phyloP scores from a whole-genome alignment of 2,888 invertebrate genomes.

The Himalopsyche tibetana region DNA sequence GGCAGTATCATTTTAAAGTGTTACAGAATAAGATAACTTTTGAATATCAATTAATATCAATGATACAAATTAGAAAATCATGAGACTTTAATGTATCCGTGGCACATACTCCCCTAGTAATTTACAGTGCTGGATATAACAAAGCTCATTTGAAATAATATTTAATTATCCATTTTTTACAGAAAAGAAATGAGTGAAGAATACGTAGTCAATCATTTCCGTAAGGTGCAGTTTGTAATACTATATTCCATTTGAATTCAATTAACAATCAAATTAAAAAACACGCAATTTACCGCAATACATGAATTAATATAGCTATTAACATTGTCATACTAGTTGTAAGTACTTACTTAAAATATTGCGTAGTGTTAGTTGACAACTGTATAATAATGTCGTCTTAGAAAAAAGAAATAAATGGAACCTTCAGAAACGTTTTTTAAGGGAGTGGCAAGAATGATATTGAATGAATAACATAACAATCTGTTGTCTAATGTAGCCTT shows the following conservation, averaged over 20 bases:
- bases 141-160: background rate
- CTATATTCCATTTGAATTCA: constrained; percentile 36
- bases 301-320: constrained; percentile 51
- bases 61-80: too few relatives aligned
- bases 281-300: constrained; percentile 58
- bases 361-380: constrained; percentile 19
- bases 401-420: constrained; percentile 24
- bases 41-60: too few relatives aligned
- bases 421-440: constrained; percentile 28
- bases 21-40: too few relatives aligned
- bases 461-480: constrained; percentile 58
- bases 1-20: too few relatives aligned
- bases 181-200: background rate
- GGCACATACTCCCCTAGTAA: constrained; percentile 6
- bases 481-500: constrained; percentile 65
- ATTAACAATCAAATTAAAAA: constrained; percentile 40
- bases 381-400: constrained; percentile 55
- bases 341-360: constrained; percentile 45
- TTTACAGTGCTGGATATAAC: constrained; percentile 6
- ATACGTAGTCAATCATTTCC: background rate
- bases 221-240: background rate
- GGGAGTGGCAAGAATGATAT: constrained; percentile 47
- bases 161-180: background rate
- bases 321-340: constrained; percentile 53
- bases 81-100: background rate